A percentile compares a stretch with the other conserved stretches of the same genome.
phyloP scores from a whole-genome alignment of 2,113 vertebrate species.

The Grus americana region DNA sequence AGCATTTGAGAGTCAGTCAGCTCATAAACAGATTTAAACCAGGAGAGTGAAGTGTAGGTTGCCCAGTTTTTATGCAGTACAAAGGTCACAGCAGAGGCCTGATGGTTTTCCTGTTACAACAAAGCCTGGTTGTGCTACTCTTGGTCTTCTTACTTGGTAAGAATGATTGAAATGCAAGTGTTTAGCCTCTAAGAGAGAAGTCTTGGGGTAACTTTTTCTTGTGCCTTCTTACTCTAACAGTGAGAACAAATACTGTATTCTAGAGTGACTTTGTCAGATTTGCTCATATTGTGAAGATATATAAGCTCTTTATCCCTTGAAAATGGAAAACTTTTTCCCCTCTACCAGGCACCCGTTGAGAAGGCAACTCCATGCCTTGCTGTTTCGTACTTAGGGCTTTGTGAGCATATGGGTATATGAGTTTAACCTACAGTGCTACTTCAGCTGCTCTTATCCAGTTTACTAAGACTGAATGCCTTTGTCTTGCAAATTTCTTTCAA shows the following conservation, averaged over 20 bases:
- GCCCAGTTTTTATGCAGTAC: background rate
- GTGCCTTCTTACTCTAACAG: background rate
- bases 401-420: background rate
- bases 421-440: background rate
- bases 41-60: background rate
- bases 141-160: background rate
- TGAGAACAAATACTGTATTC: background rate
- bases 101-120: background rate
- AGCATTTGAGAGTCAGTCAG: background rate
- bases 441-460: background rate
- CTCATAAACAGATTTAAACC: background rate
- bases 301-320: background rate
- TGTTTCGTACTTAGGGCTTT: background rate
- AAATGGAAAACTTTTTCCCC: background rate
- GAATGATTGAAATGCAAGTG: background rate
- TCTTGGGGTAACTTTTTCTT: background rate
- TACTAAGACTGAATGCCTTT: background rate
- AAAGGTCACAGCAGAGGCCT: background rate
- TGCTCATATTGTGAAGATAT: background rate
- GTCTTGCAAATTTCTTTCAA: background rate
- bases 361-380: background rate
- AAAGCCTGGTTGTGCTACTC: background rate
- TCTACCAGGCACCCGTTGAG: background rate
- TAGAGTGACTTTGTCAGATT: background rate
- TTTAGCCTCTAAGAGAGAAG: background rate